Percentiles rank a stretch among this genome's conserved stretches.
phyloP scores from a whole-genome alignment of 2,888 invertebrate species.

The Drosophila austrosaltans region DNA sequence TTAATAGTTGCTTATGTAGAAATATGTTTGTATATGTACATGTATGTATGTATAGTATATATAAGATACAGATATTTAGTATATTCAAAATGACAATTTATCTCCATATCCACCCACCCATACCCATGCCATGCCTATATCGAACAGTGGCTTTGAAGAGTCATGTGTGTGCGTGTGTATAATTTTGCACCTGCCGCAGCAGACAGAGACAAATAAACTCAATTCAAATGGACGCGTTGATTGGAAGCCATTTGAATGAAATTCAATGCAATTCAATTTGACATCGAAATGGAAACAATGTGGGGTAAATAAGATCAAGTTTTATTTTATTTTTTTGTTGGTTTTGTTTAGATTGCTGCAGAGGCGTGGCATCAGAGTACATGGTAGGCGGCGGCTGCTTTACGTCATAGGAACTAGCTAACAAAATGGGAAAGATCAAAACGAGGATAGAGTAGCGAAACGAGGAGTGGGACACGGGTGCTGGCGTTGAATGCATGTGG shows the following conservation, averaged over 20 bases:
- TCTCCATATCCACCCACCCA: constrained; percentile 6
- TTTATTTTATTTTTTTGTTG: constrained; percentile 36
- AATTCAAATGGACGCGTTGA: constrained; percentile 45
- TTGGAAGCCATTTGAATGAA: constrained; percentile 61
- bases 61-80: constrained; percentile 1
- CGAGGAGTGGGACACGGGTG: not conserved
- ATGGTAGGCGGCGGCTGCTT: not conserved
- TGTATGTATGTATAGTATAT: not conserved
- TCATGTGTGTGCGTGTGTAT: constrained; percentile 2
- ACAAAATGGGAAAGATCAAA: constrained; percentile 16
- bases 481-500: not conserved
- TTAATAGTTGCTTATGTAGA: not conserved
- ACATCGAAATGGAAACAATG: constrained; percentile 54
- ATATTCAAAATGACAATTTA: constrained; percentile 3
- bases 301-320: constrained; percentile 58
- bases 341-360: not conserved
- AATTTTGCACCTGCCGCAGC: constrained; percentile 16
- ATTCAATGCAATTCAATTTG: constrained; percentile 47
- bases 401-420: constrained; percentile 35
- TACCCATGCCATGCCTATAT: not conserved
- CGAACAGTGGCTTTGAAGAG: not conserved
- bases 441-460: not conserved
- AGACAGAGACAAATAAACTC: constrained; percentile 14
- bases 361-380: constrained; percentile 39
- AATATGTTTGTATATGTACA: not conserved